Conservation (phyloP, 2,888 invertebrate genomes). For the Stenurella melanura region DNA sequence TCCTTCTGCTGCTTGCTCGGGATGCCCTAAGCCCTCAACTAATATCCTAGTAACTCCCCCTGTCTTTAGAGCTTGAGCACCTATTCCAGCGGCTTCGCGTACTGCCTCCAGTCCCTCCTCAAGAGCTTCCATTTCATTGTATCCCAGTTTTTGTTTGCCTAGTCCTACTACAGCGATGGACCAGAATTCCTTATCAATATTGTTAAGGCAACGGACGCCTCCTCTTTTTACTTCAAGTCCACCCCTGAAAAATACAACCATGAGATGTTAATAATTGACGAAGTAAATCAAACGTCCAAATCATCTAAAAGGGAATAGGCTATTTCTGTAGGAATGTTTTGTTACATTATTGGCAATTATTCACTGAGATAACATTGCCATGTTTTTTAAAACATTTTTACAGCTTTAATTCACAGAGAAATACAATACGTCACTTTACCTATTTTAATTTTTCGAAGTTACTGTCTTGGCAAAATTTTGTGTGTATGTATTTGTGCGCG, state of each 20-base stretch:
- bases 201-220: constrained; percentile 77
- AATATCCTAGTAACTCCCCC: constrained; percentile 75
- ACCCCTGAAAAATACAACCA: constrained; percentile 49
- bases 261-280: not conserved
- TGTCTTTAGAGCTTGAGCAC: constrained; percentile 72
- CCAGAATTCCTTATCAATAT: constrained; percentile 76
- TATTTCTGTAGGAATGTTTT: no score
- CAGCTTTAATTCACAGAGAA: no score
- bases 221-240: constrained; percentile 67
- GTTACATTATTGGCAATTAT: no score
- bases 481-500: no score
- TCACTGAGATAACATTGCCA: no score
- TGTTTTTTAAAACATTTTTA: no score
- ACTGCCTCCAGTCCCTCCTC: constrained; percentile 83
- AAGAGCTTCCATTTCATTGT: constrained; percentile 80
- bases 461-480: no score
- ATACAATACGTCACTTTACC: no score
- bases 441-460: no score
- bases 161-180: constrained; percentile 82
- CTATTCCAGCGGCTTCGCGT: constrained; percentile 80
- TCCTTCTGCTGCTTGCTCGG: constrained; percentile 83
- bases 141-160: constrained; percentile 78
- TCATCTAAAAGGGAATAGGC: no score
- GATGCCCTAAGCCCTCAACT: constrained; percentile 77
- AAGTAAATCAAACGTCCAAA: no score